Conservation (phyloP, 2,797 vertebrate genomes). For the Sphenopsis melanotis region DNA sequence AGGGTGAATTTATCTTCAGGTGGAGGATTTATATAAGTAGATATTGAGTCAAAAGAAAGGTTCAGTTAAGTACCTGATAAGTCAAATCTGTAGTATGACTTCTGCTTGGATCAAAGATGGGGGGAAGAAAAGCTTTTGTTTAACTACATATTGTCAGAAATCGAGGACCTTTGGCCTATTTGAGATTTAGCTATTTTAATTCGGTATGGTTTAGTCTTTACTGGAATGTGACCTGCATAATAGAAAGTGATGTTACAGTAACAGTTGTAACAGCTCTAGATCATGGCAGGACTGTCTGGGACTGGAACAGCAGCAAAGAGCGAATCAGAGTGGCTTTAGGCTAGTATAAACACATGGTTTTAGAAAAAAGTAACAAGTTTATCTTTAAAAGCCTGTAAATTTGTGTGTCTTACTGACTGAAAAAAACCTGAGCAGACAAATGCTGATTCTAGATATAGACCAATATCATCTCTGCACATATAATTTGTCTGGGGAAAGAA, state of each 20-base stretch:
- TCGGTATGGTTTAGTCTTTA: background rate
- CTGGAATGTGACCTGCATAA: fast-evolving
- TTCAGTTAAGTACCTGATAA: background rate
- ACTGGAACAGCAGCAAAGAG: background rate
- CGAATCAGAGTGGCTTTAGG: background rate
- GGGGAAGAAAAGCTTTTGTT: background rate
- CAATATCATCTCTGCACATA: background rate
- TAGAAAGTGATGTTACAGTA: background rate
- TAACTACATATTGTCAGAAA: background rate
- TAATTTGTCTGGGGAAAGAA: background rate
- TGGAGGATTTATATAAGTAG: background rate
- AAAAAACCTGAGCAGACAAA: background rate
- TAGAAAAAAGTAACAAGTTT: background rate
- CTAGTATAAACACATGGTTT: background rate
- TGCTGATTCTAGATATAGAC: background rate
- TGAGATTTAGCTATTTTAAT: background rate
- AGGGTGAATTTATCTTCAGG: background rate
- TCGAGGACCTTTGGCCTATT: background rate
- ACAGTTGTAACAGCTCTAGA: background rate
- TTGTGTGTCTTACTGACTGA: background rate
- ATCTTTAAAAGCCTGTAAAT: background rate
- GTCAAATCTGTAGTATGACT: background rate
- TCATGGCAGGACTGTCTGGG: background rate
- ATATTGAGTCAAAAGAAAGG: background rate
- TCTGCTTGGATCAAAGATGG: background rate